Evolutionary conservation across 2,888 invertebrate genomes (phyloP).

Genomic region (Drosophila quinaria): DNA sequence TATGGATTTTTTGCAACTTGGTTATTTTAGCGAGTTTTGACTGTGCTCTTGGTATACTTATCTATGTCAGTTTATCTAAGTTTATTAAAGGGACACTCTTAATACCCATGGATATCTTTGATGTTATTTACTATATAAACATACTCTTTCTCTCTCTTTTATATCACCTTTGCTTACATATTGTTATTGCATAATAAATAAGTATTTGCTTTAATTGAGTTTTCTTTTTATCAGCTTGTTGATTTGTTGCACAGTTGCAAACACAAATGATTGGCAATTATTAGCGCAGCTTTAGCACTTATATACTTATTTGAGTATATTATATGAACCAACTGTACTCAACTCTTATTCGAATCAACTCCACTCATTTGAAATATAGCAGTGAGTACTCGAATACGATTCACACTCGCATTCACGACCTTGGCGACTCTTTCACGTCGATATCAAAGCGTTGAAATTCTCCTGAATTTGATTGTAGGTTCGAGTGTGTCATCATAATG

Average conservation of each 20-base stretch:
- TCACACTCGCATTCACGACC: slow-evolving; percentile 21
- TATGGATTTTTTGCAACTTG: not conserved
- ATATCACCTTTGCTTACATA: not conserved
- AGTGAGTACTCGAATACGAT: slow-evolving; percentile 12
- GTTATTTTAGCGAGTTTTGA: not conserved
- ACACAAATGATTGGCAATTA: slow-evolving; percentile 31
- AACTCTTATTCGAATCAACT: not conserved
- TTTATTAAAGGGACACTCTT: not conserved
- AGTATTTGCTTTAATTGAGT: slow-evolving; percentile 14
- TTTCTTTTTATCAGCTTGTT: slow-evolving; percentile 15
- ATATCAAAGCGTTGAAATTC: slow-evolving; percentile 38
- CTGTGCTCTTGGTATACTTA: not conserved
- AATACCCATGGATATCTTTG: not conserved
- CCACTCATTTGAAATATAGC: slow-evolving; percentile 4
- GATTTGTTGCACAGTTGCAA: slow-evolving; percentile 4
- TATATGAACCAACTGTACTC: slow-evolving; percentile 16
- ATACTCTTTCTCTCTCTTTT: not conserved
- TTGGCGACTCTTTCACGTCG: slow-evolving; percentile 17
- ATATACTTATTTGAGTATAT: not conserved
- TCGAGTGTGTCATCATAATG: slow-evolving; percentile 48
- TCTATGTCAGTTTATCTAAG: slow-evolving; percentile 16
- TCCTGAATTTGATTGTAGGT: slow-evolving; percentile 25
- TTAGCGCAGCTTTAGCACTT: slow-evolving; percentile 32
- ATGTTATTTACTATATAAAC: not conserved
- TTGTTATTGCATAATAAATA: slow-evolving; percentile 29